Evolutionary conservation across 2,888 invertebrate genomes (phyloP).

Genomic region (Leistus spinibarbis): DNA sequence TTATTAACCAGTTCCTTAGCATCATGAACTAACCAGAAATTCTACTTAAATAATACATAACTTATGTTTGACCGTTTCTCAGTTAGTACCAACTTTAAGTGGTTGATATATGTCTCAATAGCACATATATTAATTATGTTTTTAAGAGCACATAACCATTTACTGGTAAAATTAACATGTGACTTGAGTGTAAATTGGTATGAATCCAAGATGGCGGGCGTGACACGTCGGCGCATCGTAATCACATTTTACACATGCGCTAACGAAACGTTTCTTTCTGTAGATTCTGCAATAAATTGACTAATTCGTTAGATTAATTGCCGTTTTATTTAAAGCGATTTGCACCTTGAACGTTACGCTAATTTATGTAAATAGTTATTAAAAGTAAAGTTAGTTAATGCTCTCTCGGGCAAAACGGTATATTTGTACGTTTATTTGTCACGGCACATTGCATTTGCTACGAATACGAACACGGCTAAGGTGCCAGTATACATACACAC

Average conservation of each 20-base stretch:
- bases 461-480: neutral
- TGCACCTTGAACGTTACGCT: conserved; percentile 30
- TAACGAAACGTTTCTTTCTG: neutral
- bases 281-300: conserved; percentile 25
- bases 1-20: no score
- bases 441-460: neutral
- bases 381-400: conserved; percentile 36
- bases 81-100: no score
- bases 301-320: conserved; percentile 36
- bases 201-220: no score
- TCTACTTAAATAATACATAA: no score
- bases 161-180: no score
- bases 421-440: conserved; percentile 1
- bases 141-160: no score
- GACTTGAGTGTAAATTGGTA: no score
- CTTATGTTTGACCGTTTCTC: no score
- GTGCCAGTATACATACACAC: neutral
- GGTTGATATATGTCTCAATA: no score
- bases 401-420: conserved; percentile 1
- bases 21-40: no score
- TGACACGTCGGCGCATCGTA: no score
- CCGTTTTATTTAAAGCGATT: conserved; percentile 37
- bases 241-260: neutral
- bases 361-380: conserved; percentile 39
- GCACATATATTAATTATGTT: no score